Base-by-base conservation (phyloP, 37 sponge, comb jelly and placozoan species). In the Cladorhizidae sp. region DNA sequence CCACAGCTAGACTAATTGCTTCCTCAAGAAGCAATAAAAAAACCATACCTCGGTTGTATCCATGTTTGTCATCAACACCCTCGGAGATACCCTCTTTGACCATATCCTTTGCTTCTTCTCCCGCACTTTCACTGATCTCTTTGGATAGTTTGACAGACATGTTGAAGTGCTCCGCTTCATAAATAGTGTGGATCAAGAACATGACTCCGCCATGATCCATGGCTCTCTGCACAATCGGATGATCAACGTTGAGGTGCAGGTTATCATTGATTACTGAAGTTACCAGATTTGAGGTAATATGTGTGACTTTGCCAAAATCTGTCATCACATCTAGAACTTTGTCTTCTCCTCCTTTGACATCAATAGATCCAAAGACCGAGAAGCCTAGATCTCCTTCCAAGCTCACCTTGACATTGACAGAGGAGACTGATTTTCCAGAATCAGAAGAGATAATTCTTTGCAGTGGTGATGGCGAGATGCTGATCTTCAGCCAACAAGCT, bases 181-280 rank as follows among this genome's bases (percentile, higher is more conserved):
- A 91, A 49, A 91, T 11, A 25, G 74, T 32, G 0, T 87, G 62
- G 0, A 91, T 74, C n/a, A 91, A 87, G 57, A 91, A 86, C 49
- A 91, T 18, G 8, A 67, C 40, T 7, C 57, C 37, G 0, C 87
- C 87, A 29, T 86, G 73, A 6, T 32, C 43, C 37, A 71, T 61
- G 7, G 92, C 92, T 29, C 86, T 80, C 64, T 79, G 70, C 57
- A 86, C 65, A 2, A 83, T 67, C 0, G 87, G 83, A 69, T 91
- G 87, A 5, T 82, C 67, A 38, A 33, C 57, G 31, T 91, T 75
- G 33, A 89, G 77, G 29, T 71, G 40, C 35, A 32, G 35, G 6
- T 77, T 56, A 0, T 40, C 17, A n/a, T 63, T 23, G 31, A 20
- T 29, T 8, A 36, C 37, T 28, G 63, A 40, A 31, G 78, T 42